phyloP scores from a whole-genome alignment of 1,140 invertebrate species.

The Zaprionus nigranus region DNA sequence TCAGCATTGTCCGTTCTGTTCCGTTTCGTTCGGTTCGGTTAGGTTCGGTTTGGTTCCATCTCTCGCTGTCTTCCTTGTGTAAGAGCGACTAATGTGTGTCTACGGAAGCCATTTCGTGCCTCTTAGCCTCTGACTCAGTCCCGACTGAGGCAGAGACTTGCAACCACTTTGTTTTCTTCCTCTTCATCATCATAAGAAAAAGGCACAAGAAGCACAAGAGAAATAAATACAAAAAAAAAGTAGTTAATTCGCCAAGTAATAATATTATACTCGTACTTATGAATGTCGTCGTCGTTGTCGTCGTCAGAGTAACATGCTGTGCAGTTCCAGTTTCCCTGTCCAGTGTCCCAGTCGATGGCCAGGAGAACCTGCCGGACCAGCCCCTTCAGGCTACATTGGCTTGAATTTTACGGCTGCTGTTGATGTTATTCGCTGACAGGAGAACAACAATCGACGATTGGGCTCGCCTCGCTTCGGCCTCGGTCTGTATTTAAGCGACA shows the following conservation, averaged over 20 bases:
- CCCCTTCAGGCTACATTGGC: constrained; percentile 74
- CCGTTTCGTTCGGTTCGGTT: constrained; percentile 1
- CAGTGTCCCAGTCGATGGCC: constrained; percentile 12
- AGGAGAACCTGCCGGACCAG: constrained; percentile 68
- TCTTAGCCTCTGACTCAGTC: constrained; percentile 59
- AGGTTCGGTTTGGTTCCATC: background rate
- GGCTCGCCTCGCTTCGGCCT: constrained; percentile 56
- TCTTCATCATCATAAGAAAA: constrained; percentile 23
- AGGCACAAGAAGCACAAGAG: constrained; percentile 4
- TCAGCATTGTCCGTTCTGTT: constrained; percentile 10
- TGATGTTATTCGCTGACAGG: constrained; percentile 36
- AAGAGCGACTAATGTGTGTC: constrained; percentile 82
- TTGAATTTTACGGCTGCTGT: constrained; percentile 75
- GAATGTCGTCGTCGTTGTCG: constrained; percentile 58
- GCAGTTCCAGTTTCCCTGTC: constrained; percentile 36
- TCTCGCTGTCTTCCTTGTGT: constrained; percentile 62
- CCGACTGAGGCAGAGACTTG: constrained; percentile 7
- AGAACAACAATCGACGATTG: constrained; percentile 69
- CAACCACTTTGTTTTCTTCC: constrained; percentile 61
- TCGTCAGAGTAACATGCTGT: constrained; percentile 73
- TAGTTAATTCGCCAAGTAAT: constrained; percentile 83
- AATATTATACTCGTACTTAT: constrained; percentile 79
- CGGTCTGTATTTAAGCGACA: constrained; percentile 81
- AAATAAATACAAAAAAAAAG: constrained; percentile 29
- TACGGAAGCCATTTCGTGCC: constrained; percentile 83